These are phyloP conservation scores for Chironomus tentans DNA, from an alignment of 2,888 invertebrate species.

Conservation along the genomic window DNA sequence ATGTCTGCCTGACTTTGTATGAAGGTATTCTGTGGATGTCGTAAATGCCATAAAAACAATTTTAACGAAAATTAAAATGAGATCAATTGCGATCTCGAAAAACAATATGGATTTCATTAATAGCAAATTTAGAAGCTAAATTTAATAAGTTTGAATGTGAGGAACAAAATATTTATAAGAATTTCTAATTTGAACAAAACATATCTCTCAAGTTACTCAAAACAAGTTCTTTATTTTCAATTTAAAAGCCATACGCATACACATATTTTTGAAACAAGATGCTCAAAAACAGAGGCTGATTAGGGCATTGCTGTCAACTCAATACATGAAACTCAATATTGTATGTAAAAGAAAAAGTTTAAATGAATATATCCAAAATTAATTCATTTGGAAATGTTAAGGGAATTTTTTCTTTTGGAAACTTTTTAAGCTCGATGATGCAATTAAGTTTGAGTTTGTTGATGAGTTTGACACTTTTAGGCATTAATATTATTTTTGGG, in stretches of 20 bases:
- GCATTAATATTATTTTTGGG: no score
- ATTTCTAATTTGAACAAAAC: constrained; percentile 17
- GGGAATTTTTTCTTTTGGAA: no score
- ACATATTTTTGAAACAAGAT: background rate
- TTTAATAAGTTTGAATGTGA: background rate
- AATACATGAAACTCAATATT: background rate
- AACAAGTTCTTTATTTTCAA: background rate
- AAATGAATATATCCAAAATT: no score
- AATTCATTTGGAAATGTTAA: no score
- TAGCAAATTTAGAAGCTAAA: constrained; percentile 3
- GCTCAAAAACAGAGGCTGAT: background rate
- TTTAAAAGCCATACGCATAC: background rate
- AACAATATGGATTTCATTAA: constrained; percentile 19
- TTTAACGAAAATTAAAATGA: constrained; percentile 4
- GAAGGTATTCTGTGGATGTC: no score
- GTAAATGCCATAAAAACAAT: background rate
- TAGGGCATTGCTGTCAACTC: background rate
- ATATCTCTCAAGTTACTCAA: constrained; percentile 10
- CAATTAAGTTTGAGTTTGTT: no score
- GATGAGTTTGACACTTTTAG: no score
- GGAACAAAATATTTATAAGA: background rate
- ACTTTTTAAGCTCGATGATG: no score
- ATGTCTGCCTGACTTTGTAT: background rate
- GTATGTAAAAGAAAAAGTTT: no score
- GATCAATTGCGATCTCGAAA: constrained; percentile 4